Percentiles rank a stretch among this genome's conserved stretches.
Conservation (phyloP, 2,888 invertebrate genomes). For the Andrena camellia region DNA sequence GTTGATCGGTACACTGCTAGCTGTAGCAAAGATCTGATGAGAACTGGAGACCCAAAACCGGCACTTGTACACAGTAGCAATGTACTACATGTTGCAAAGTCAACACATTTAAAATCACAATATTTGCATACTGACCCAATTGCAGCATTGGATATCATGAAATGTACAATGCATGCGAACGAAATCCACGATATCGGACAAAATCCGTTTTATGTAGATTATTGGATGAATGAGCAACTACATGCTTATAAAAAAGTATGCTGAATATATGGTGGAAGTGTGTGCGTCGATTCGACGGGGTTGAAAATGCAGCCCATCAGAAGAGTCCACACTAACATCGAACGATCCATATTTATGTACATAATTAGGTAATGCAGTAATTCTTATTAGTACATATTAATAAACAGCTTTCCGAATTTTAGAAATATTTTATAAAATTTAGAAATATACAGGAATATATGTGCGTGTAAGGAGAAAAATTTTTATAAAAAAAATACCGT, state of each 20-base stretch:
- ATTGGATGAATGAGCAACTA: background rate
- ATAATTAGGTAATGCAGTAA: slow-evolving; percentile 4
- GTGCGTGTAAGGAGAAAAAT: background rate
- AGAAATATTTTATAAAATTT: slow-evolving; percentile 4
- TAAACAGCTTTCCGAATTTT: slow-evolving; percentile 1
- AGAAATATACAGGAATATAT: slow-evolving; percentile 1
- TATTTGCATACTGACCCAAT: background rate
- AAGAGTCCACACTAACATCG: background rate
- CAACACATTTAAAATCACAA: background rate
- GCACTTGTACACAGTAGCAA: background rate
- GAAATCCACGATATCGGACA: background rate
- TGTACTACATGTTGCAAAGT: slow-evolving; percentile 5
- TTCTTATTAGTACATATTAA: slow-evolving; percentile 2
- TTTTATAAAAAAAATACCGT: background rate
- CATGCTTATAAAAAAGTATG: slow-evolving; percentile 1
- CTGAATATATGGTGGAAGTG: background rate
- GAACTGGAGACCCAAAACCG: background rate
- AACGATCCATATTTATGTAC: slow-evolving; percentile 2
- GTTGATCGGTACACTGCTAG: background rate
- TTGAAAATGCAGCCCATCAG: background rate
- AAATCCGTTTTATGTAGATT: background rate
- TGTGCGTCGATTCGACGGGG: slow-evolving; percentile 1
- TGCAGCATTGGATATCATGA: background rate
- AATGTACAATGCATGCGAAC: background rate
- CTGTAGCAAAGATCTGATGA: background rate